phyloP scores from a whole-genome alignment of 2,797 vertebrate genomes.

The Knipowitschia caucasica region DNA sequence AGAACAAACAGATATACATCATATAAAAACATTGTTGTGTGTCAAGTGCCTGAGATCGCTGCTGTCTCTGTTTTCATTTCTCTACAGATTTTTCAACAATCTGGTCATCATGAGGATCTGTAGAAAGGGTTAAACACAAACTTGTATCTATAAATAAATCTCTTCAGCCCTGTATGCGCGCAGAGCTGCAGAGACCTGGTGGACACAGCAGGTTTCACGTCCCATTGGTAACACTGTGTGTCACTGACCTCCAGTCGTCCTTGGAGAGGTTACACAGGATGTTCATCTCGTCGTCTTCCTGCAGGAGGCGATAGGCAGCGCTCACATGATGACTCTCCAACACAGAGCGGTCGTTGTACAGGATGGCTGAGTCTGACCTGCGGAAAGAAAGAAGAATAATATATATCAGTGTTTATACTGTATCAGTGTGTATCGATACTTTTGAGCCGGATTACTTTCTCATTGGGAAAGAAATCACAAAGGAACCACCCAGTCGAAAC shows the following conservation, averaged over 20 bases:
- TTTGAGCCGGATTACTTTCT: no score
- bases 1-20: no score
- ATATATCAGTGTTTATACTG: neutral
- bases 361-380: constrained; percentile 95
- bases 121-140: no score
- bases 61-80: no score
- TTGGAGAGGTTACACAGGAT: constrained; percentile 96
- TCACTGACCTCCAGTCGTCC: constrained; percentile 95
- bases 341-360: constrained; percentile 95
- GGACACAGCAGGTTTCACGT: neutral
- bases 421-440: neutral
- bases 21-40: no score
- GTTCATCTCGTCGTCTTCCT: constrained; percentile 99
- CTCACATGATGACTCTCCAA: constrained; percentile 97
- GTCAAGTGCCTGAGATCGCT: no score
- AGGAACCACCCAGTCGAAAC: no score
- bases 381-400: neutral
- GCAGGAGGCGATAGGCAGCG: constrained; percentile 90
- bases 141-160: no score
- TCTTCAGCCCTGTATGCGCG: no score
- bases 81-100: no score
- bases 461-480: no score
- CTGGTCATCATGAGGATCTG: no score
- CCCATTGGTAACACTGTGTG: neutral
- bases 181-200: neutral